Evolutionary conservation across 2,888 invertebrate species (phyloP).

Genomic region (Trypoxylon attenuatum): DNA sequence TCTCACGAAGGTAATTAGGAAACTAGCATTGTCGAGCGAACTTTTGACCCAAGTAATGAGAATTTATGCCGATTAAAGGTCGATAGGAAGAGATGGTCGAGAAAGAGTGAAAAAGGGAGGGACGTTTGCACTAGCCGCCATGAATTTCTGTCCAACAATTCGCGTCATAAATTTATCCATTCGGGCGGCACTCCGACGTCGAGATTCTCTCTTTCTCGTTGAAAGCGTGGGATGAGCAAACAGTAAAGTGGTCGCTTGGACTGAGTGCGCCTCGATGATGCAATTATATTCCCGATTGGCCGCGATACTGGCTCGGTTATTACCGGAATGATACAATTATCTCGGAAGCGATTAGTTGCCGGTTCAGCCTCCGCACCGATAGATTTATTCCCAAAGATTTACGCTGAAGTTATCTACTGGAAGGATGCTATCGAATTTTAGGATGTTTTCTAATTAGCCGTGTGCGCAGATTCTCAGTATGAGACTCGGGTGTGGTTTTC

Average conservation of each 20-base stretch:
- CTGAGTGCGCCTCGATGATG: slow-evolving; percentile 40
- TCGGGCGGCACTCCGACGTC: slow-evolving; percentile 32
- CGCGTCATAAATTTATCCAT: slow-evolving; percentile 46
- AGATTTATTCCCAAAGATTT: slow-evolving; percentile 2
- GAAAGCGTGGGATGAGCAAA: slow-evolving; percentile 25
- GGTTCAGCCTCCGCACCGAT: background rate
- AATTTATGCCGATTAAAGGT: slow-evolving; percentile 47
- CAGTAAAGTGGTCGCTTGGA: slow-evolving; percentile 26
- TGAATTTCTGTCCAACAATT: slow-evolving; percentile 45
- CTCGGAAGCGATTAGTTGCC: slow-evolving; percentile 29
- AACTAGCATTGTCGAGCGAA: slow-evolving; percentile 2
- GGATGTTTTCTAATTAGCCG: slow-evolving; percentile 8
- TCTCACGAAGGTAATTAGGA: too few relatives aligned
- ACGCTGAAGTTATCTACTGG: too few relatives aligned
- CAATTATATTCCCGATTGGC: slow-evolving; percentile 49
- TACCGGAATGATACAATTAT: slow-evolving; percentile 45
- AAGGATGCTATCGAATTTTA: too few relatives aligned
- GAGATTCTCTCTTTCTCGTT: slow-evolving; percentile 11
- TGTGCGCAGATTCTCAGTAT: too few relatives aligned
- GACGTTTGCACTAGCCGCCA: slow-evolving; percentile 2
- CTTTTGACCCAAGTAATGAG: slow-evolving; percentile 27
- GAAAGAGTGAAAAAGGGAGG: background rate
- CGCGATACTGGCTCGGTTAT: slow-evolving; percentile 30
- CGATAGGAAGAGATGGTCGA: slow-evolving; percentile 3
- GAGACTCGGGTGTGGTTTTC: too few relatives aligned